These are phyloP conservation scores for Ptilorrhoa leucosticta DNA, from an alignment of 2,113 vertebrate species.

Conservation along the genomic window DNA sequence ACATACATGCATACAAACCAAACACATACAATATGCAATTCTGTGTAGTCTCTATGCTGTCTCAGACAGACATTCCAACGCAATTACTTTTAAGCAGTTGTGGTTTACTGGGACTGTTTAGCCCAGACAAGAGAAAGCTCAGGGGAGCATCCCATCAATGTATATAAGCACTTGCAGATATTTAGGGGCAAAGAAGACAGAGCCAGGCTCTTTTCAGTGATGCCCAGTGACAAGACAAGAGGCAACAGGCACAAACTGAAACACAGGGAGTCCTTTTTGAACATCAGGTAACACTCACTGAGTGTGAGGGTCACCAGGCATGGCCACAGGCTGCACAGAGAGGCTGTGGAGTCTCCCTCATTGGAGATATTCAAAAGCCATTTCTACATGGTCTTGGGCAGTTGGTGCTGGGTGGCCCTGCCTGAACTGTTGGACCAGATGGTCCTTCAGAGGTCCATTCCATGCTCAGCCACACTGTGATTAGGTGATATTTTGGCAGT, in stretches of 20 bases:
- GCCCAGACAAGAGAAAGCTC: background rate
- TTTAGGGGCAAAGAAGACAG: background rate
- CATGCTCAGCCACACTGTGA: rapidly evolving
- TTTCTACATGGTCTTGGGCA: background rate
- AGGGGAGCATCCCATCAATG: background rate
- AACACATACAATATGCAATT: background rate
- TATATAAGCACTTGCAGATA: background rate
- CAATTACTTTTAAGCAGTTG: background rate
- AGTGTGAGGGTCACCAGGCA: background rate
- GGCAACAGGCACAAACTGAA: rapidly evolving
- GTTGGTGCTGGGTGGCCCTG: background rate
- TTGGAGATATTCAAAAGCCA: background rate
- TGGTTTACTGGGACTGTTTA: background rate
- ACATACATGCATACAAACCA: background rate
- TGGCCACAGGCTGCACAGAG: background rate
- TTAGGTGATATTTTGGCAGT: background rate
- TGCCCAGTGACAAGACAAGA: background rate
- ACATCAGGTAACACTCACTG: background rate
- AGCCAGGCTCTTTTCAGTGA: background rate
- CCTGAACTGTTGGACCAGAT: background rate
- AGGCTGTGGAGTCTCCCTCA: background rate
- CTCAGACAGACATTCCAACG: background rate
- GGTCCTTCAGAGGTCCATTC: background rate
- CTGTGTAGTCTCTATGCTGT: background rate
- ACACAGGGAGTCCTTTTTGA: background rate